Conservation (phyloP, 2,113 vertebrate genomes). For the Brachyhypopomus occidentalis region DNA sequence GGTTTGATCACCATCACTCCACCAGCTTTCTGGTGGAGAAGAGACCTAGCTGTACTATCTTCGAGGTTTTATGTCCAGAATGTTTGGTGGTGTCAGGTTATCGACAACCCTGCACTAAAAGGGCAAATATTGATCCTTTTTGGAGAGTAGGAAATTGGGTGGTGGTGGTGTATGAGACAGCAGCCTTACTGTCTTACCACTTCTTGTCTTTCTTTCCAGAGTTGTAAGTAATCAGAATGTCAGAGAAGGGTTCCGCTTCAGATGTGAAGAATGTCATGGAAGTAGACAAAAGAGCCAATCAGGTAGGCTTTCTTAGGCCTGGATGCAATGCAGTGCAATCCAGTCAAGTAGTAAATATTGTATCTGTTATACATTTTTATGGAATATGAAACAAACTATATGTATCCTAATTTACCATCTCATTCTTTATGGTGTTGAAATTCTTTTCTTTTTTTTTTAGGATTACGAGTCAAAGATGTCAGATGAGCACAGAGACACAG, state of each 20-base stretch:
- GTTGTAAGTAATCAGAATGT: slow-evolving; percentile 71
- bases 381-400: neutral
- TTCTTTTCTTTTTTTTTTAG: slow-evolving; percentile 20
- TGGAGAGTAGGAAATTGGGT: neutral
- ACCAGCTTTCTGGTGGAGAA: neutral
- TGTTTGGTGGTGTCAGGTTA: neutral
- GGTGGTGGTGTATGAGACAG: neutral
- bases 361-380: neutral
- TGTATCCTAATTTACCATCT: too few relatives aligned
- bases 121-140: neutral
- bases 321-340: neutral
- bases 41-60: neutral
- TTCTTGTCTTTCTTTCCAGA: slow-evolving; percentile 62
- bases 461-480: slow-evolving; percentile 66
- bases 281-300: slow-evolving; percentile 70
- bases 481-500: slow-evolving; percentile 84
- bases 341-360: neutral
- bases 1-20: too few relatives aligned
- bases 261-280: slow-evolving; percentile 74
- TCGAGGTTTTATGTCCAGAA: neutral
- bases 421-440: neutral
- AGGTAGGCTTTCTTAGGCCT: slow-evolving; percentile 59
- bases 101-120: slow-evolving; percentile 12
- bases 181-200: neutral
- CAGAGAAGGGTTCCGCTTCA: slow-evolving; percentile 65